Conservation (phyloP, 2,113 vertebrate species). For the Trochalopteron elliotii region DNA sequence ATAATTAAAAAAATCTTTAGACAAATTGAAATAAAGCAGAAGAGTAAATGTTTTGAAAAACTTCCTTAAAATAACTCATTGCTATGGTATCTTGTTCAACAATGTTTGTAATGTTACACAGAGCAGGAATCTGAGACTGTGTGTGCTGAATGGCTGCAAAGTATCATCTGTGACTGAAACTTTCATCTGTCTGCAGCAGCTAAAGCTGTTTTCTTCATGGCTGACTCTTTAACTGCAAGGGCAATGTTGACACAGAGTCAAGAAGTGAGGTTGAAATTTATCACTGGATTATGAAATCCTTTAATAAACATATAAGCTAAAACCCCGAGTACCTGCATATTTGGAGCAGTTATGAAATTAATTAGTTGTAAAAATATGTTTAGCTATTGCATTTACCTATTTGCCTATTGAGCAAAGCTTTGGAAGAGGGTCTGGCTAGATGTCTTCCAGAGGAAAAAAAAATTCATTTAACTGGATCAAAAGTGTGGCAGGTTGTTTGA, state of each 20-base stretch:
- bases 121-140: conserved; percentile 60
- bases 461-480: background rate
- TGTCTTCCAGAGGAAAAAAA: background rate
- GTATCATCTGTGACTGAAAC: conserved; percentile 36
- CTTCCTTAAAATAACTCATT: conserved; percentile 80
- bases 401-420: background rate
- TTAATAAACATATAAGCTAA: conserved; percentile 14
- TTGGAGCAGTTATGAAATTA: background rate
- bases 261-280: conserved; percentile 24
- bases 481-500: background rate
- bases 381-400: background rate
- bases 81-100: conserved; percentile 74
- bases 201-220: conserved; percentile 2
- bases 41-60: conserved; percentile 84
- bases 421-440: background rate
- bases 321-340: background rate
- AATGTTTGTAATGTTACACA: conserved; percentile 72
- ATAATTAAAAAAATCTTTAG: conserved; percentile 80
- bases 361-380: background rate
- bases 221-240: conserved; percentile 14
- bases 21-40: conserved; percentile 83
- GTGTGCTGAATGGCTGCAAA: conserved; percentile 44
- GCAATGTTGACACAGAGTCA: background rate
- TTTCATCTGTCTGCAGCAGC: conserved; percentile 51
- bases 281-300: conserved; percentile 24